phyloP scores from a whole-genome alignment of 1,140 invertebrate species.

The Meteorus sp. region DNA sequence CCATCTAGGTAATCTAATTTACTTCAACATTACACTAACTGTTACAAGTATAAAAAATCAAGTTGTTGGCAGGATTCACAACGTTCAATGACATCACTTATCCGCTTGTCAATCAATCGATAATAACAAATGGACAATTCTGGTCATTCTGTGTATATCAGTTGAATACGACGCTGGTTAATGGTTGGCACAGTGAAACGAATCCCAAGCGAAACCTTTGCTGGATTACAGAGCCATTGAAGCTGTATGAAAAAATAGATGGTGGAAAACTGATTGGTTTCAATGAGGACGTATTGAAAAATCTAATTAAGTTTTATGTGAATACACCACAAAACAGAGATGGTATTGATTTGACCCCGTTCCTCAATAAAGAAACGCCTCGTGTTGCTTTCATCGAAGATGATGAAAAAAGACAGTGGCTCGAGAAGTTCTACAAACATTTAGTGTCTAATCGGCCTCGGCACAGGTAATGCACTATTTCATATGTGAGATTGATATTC shows the following conservation, averaged over 20 bases:
- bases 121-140: conserved; percentile 80
- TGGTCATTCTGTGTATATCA: conserved; percentile 88
- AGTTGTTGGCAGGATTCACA: conserved; percentile 73
- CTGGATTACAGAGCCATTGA: conserved; percentile 71
- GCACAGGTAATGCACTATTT: too few species aligned
- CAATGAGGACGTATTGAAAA: conserved; percentile 78
- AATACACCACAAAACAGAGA: conserved; percentile 68
- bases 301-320: conserved; percentile 74
- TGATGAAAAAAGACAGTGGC: conserved; percentile 66
- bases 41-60: conserved; percentile 9
- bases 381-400: conserved; percentile 70
- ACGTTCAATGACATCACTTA: conserved; percentile 86
- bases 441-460: conserved; percentile 67
- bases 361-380: conserved; percentile 64
- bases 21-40: conserved; percentile 15
- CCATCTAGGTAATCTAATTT: conserved; percentile 67
- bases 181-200: conserved; percentile 62
- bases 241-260: conserved; percentile 76
- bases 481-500: too few species aligned
- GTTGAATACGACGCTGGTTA: conserved; percentile 78
- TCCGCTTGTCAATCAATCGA: conserved; percentile 80
- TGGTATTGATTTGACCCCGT: conserved; percentile 72
- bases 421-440: conserved; percentile 70
- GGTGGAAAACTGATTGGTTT: conserved; percentile 74
- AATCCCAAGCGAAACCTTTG: conserved; percentile 80